Evolutionary conservation across 2,888 invertebrate genomes (phyloP).

Genomic region (Diloba caeruleocephala): DNA sequence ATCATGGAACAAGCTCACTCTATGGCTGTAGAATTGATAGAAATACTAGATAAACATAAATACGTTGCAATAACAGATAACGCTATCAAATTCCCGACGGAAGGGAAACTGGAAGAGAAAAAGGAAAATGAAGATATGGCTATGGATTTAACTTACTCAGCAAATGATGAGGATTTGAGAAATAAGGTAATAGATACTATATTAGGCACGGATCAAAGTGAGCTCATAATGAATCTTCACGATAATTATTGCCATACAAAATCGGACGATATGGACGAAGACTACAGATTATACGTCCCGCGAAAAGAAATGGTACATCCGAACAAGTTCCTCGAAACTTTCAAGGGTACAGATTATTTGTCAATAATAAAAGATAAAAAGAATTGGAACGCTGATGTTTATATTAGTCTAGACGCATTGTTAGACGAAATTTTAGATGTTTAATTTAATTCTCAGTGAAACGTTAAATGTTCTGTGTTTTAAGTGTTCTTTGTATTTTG

Average conservation of each 20-base stretch:
- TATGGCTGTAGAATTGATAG: constrained; percentile 82
- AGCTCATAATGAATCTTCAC: constrained; percentile 87
- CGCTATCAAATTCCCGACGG: constrained; percentile 17
- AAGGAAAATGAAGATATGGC: constrained; percentile 28
- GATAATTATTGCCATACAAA: constrained; percentile 60
- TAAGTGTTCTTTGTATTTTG: constrained; percentile 17
- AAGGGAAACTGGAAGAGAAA: constrained; percentile 5
- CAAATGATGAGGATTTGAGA: constrained; percentile 12
- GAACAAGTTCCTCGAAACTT: constrained; percentile 60
- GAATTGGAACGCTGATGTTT: constrained; percentile 88
- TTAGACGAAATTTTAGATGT: constrained; percentile 55
- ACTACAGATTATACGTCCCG: constrained; percentile 9
- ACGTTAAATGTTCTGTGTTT: too few relatives aligned
- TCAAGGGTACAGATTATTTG: constrained; percentile 82
- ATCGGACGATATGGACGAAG: constrained; percentile 32
- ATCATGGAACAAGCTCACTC: constrained; percentile 89
- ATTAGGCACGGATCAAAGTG: constrained; percentile 85
- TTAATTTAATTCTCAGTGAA: too few relatives aligned
- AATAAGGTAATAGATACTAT: constrained; percentile 88
- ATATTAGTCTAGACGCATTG: constrained; percentile 76
- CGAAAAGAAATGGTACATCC: constrained; percentile 49
- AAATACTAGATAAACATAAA: constrained; percentile 84
- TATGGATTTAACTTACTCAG: constrained; percentile 25
- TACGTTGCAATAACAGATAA: constrained; percentile 55
- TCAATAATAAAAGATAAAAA: constrained; percentile 85